A percentile compares a stretch with the other conserved stretches of the same genome.
These are phyloP conservation scores for Stomorhina lunata DNA, from an alignment of 2,888 invertebrate genomes.

Conservation along the genomic window DNA sequence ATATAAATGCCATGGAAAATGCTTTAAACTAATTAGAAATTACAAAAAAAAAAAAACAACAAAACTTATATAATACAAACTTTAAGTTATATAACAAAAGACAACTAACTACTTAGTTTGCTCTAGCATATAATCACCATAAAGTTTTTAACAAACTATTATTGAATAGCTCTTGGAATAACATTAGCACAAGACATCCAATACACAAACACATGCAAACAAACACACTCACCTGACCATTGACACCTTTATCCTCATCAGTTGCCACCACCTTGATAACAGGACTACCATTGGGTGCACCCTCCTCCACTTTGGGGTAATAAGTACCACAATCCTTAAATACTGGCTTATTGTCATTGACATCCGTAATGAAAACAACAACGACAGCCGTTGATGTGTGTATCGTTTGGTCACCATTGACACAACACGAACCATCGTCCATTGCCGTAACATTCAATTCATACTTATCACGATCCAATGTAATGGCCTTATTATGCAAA, in stretches of 20 bases:
- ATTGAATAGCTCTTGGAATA: no score
- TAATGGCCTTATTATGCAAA: conserved; percentile 91
- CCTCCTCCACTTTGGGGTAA: conserved; percentile 96
- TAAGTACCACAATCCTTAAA: conserved; percentile 97
- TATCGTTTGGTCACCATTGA: conserved; percentile 91
- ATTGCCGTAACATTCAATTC: conserved; percentile 97
- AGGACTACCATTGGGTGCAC: conserved; percentile 95
- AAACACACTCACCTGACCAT: conserved; percentile 84
- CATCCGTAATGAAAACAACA: conserved; percentile 97
- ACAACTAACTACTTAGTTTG: no score
- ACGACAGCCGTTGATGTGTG: conserved; percentile 97
- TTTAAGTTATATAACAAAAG: no score
- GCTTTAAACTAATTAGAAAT: no score
- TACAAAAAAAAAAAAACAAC: no score
- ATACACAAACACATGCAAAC: not conserved
- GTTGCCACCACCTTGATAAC: conserved; percentile 96
- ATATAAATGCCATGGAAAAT: no score
- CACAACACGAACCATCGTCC: conserved; percentile 98
- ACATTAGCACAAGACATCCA: not conserved
- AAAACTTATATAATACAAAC: no score
- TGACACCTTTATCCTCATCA: conserved; percentile 97
- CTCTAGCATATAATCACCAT: no score
- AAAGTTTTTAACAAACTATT: no score
- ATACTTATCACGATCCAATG: conserved; percentile 95
- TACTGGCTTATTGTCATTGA: conserved; percentile 97